Base-by-base conservation (phyloP, 2,888 invertebrate genomes). In the Tipula confusa region DNA sequence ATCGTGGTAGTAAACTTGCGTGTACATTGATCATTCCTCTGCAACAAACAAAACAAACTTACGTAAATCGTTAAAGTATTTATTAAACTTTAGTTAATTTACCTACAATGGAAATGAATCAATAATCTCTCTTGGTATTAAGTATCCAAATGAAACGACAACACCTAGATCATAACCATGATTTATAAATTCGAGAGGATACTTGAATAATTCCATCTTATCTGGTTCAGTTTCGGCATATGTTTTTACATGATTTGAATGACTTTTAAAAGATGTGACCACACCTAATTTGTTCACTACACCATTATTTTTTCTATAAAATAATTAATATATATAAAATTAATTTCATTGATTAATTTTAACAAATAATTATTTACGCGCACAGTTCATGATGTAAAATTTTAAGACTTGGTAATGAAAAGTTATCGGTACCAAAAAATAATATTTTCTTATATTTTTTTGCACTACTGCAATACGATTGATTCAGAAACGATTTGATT, bases 1-100 rank as follows among this genome's bases (percentile, higher is more conserved):
- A 98, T 84, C 95, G 91, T 0, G 98, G 98, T 85, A 98, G 89
- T 82, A 98, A 89, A 89, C 98, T 98, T 0, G 95, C 97, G 89
- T 98, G 98, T 0, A 98, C 95, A 91, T 98, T 98, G 36, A 98
- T 90, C 91, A 98, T 96, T 29, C 98, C 98, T 86, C 95, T 96
- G 29, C 15, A 85, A 85, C 11, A 28, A 79, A 84, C 83, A 38
- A 43, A 38, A 13, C 29, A 18, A 38, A 29, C 9, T 24, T 4
- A 0, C 28, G 0, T 5, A 15, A 29, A 82, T n/a, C n/a, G n/a
- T n/a, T n/a, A n/a, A n/a, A n/a, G n/a, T 28, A 9, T 29, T 29
- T 11, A 13, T 28, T 13, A 43, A 24, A 36, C 2, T 79, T 36
- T 9, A 79, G 3, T 5, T 24, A 29, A 38, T 79, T 82, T 86